Base-by-base conservation (phyloP, 2,113 vertebrate genomes). In the Galbula dea region DNA sequence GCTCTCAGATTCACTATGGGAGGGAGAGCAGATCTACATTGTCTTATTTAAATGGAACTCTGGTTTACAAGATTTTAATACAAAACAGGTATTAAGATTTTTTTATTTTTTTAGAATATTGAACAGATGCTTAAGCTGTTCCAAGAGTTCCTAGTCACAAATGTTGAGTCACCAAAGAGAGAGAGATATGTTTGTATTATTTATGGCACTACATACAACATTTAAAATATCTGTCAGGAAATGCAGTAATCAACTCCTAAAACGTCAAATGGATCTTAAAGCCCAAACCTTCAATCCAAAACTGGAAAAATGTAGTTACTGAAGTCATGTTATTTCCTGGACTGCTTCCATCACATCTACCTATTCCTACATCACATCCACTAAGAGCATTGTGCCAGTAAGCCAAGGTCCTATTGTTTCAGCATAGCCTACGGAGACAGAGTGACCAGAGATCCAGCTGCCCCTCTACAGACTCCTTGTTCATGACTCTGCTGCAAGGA, bases 71-170 rank as follows among this genome's bases (percentile, higher is more conserved):
- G 66, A 85, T 39, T 89, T 86, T 77, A 89, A 91, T 79, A 68
- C 15, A 58, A 71, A 85, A 79, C 76, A 57, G 54, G 51, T 63
- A 81, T 77, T 76, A 81, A 57, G 54, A 81, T 82, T 41, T 21
- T 6, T 41, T 48, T 71, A 27, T 68, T 68, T 86, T 73, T 82
- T 76, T 8, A 78, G 46, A 86, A 87, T 36, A n/a, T 27, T 43
- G 69, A 95, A 86, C 76, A 96, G 94, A 94, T 80, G 78, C 92
- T 94, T 89, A 92, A 86, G 66, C 86, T 88, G 75, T 83, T 95
- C 83, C 72, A 86, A 86, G 88, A 84, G 82, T 36, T 90, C 51
- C 91, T 34, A 92, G 69, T 88, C 62, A 87, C 74, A 95, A 96
- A 86, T 4, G 71, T 90, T 94, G 91, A 95, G 77, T 87, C 91